Evolutionary conservation across 2,797 vertebrate species (phyloP).

Genomic region (Decapterus maruadsi): DNA sequence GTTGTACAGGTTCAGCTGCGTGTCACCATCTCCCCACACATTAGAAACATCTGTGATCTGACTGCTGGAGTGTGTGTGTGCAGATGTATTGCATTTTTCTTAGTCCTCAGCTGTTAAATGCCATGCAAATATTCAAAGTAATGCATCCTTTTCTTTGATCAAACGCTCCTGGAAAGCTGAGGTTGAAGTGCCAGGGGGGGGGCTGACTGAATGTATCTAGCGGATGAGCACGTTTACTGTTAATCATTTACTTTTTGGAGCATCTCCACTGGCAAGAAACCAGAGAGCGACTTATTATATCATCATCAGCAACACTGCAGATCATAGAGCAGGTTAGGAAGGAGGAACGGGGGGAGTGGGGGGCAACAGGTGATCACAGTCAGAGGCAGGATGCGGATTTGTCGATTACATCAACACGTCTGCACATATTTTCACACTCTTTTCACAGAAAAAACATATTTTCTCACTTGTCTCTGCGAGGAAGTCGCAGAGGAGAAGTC

Average conservation of each 20-base stretch:
- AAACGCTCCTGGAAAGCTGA: slow-evolving; percentile 23
- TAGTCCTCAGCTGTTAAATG: slow-evolving; percentile 2
- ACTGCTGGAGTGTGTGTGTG: background rate
- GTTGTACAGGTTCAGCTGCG: background rate
- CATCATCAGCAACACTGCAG: slow-evolving; percentile 12
- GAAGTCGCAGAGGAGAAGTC: slow-evolving; percentile 40
- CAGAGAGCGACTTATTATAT: slow-evolving; percentile 19
- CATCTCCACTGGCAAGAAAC: slow-evolving; percentile 18
- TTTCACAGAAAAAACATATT: slow-evolving; percentile 41
- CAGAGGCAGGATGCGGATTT: slow-evolving; percentile 30
- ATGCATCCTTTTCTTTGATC: slow-evolving; percentile 14
- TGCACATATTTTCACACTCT: slow-evolving; percentile 52
- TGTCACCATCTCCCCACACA: background rate
- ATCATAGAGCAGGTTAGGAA: background rate
- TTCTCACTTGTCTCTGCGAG: slow-evolving; percentile 44
- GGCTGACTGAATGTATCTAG: slow-evolving; percentile 11
- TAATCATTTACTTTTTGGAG: slow-evolving; percentile 37
- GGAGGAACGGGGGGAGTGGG: slow-evolving; percentile 3
- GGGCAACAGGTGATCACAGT: slow-evolving; percentile 19
- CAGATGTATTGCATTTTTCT: background rate
- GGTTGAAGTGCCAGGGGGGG: background rate
- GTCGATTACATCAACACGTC: slow-evolving; percentile 23
- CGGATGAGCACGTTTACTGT: slow-evolving; percentile 13
- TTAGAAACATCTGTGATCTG: slow-evolving; percentile 3
- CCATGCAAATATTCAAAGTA: slow-evolving; percentile 4